Conservation (phyloP, 2,113 vertebrate genomes). For the Pogonocichla stellata region DNA sequence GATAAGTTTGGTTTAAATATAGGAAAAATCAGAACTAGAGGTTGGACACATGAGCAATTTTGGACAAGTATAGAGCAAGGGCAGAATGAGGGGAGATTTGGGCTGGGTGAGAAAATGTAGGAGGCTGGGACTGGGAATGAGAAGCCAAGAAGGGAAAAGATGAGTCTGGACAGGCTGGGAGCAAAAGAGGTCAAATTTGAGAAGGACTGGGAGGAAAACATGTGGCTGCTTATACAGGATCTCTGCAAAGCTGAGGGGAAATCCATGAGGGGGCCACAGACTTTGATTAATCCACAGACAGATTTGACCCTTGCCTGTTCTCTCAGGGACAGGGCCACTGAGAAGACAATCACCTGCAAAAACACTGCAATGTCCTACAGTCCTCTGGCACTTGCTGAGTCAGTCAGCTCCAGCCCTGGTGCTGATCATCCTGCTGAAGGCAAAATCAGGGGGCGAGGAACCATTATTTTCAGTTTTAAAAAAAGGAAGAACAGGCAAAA, state of each 20-base stretch:
- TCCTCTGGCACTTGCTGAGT: background rate
- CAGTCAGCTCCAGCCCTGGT: background rate
- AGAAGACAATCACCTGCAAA: background rate
- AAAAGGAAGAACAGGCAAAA: background rate
- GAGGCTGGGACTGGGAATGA: background rate
- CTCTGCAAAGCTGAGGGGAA: background rate
- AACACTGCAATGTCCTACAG: background rate
- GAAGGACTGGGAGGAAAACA: background rate
- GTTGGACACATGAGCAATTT: background rate
- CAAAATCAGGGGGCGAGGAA: background rate
- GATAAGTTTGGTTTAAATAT: background rate
- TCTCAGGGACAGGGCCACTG: background rate
- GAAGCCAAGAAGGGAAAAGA: background rate
- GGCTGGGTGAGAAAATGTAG: background rate
- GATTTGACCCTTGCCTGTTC: background rate
- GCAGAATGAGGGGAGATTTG: background rate
- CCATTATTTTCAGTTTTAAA: background rate
- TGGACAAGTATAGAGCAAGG: background rate
- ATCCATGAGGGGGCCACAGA: background rate
- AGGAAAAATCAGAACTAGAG: background rate
- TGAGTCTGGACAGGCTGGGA: background rate
- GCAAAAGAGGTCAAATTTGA: background rate
- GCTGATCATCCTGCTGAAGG: background rate
- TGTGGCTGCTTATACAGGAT: rapidly evolving
- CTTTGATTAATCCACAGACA: background rate